Conservation (phyloP, 2,113 vertebrate species). For the Panurus biarmicus region DNA sequence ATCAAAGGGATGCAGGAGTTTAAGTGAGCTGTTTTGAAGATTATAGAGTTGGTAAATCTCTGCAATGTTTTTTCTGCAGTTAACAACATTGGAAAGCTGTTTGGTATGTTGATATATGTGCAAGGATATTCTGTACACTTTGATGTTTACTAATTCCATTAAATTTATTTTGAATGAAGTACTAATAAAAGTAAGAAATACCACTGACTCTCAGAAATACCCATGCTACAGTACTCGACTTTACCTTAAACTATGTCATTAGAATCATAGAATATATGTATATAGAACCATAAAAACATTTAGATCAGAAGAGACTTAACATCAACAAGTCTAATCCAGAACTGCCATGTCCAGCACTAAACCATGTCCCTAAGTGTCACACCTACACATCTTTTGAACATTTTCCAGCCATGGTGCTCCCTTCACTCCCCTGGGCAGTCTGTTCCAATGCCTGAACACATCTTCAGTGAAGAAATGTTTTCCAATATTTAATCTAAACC, state of each 20-base stretch:
- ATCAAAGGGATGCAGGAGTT: slow-evolving; percentile 52
- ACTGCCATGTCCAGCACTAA: neutral
- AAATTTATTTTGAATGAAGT: slow-evolving; percentile 33
- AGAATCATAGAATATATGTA: neutral
- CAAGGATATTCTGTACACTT: slow-evolving; percentile 33
- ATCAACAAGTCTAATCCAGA: neutral
- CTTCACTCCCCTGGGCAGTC: neutral
- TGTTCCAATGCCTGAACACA: neutral
- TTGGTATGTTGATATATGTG: slow-evolving; percentile 32
- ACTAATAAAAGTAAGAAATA: slow-evolving; percentile 23
- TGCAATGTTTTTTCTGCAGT: neutral
- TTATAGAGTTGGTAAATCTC: slow-evolving; percentile 13
- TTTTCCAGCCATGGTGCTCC: neutral
- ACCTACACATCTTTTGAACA: neutral
- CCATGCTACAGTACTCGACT: neutral
- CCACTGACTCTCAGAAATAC: neutral
- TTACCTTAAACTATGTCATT: neutral
- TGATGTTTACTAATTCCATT: slow-evolving; percentile 46
- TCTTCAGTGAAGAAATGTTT: neutral
- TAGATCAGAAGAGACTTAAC: neutral
- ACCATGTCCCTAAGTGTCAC: neutral
- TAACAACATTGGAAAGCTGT: slow-evolving; percentile 6
- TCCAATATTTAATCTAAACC: neutral
- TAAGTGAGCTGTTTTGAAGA: slow-evolving; percentile 50
- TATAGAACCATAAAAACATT: neutral